A percentile compares a stretch with the other conserved stretches of the same genome.
Conservation (phyloP, 1,140 invertebrate species). For the Orius laevigatus region DNA sequence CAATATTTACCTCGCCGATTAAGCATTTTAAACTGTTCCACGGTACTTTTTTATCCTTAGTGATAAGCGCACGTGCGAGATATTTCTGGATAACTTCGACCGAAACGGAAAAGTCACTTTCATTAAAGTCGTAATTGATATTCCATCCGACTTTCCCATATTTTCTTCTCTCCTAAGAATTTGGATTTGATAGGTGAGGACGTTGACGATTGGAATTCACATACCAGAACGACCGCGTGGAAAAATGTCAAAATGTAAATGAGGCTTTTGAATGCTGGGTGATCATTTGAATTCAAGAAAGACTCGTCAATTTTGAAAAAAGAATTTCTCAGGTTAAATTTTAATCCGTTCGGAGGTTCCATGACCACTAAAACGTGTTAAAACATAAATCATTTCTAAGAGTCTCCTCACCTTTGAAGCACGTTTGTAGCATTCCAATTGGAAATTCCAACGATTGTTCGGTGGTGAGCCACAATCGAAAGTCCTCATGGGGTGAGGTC, state of each 20-base stretch:
- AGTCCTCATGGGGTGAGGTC: conserved; percentile 67
- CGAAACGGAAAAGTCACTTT: conserved; percentile 81
- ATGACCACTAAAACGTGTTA: too few relatives aligned
- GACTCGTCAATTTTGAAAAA: too few relatives aligned
- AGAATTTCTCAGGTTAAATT: conserved; percentile 72
- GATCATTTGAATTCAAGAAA: conserved; percentile 55
- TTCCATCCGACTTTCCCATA: conserved; percentile 91
- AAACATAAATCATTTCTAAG: too few relatives aligned
- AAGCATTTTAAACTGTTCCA: conserved; percentile 82
- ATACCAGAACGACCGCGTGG: conserved; percentile 75
- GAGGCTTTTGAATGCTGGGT: conserved; percentile 55
- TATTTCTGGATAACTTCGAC: conserved; percentile 68
- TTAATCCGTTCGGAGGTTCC: conserved; percentile 76
- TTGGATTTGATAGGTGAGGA: too few relatives aligned
- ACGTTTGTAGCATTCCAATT: conserved; percentile 72
- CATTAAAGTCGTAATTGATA: conserved; percentile 80
- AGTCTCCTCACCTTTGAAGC: too few relatives aligned
- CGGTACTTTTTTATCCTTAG: conserved; percentile 46
- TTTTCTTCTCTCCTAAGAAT: conserved; percentile 76
- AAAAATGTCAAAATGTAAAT: conserved; percentile 79
- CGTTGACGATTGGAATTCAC: too few relatives aligned
- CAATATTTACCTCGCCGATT: conserved; percentile 81
- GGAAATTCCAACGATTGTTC: conserved; percentile 71
- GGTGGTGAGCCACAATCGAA: conserved; percentile 82
- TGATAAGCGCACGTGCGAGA: conserved; percentile 45